phyloP scores from a whole-genome alignment of 2,113 vertebrate genomes.

The Dicaeum eximium region DNA sequence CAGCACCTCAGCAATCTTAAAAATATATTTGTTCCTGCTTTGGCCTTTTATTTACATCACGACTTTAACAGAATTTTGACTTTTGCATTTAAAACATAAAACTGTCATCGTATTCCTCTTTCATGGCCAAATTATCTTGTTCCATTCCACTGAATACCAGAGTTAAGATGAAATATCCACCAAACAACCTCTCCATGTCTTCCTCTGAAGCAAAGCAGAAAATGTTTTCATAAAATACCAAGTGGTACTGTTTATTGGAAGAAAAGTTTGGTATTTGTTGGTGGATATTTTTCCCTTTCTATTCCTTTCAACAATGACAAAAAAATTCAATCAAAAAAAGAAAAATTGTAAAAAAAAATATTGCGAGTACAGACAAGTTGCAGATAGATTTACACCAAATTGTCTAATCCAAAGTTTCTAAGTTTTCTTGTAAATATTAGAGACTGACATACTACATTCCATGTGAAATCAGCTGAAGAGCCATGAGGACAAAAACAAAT shows the following conservation, averaged over 20 bases:
- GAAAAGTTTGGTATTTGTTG: background rate
- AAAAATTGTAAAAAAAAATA: background rate
- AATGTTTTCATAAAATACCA: background rate
- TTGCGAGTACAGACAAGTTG: background rate
- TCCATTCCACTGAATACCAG: background rate
- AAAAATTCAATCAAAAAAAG: background rate
- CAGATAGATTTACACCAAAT: background rate
- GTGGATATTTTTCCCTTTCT: rapidly evolving
- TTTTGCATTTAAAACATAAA: background rate
- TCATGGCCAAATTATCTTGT: background rate
- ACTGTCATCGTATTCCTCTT: background rate
- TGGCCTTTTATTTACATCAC: background rate
- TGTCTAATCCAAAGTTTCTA: background rate
- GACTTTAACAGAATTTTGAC: background rate
- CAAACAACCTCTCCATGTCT: background rate
- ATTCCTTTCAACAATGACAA: background rate
- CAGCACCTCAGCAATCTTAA: background rate
- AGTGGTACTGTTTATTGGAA: background rate
- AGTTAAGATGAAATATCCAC: background rate
- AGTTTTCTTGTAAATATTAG: background rate
- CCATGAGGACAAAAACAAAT: background rate
- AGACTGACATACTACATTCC: background rate
- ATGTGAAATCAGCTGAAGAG: background rate
- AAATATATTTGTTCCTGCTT: background rate
- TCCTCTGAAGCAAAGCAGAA: background rate